Conservation (phyloP, 2,888 invertebrate genomes). For the Odiellus spinosus region DNA sequence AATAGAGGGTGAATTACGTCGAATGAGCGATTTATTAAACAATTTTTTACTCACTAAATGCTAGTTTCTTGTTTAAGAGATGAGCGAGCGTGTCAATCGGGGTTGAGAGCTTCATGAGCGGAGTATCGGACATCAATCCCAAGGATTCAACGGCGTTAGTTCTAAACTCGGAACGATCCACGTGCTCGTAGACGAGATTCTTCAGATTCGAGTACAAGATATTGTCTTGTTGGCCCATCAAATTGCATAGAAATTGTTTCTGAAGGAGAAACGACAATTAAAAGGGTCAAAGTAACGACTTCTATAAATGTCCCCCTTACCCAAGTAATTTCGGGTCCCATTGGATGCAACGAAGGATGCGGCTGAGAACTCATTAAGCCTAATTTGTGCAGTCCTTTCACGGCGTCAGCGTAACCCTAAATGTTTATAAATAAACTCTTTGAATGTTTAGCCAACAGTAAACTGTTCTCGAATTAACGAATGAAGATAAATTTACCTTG, state of each 20-base stretch:
- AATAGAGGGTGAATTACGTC: not conserved
- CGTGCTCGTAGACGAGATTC: conserved; percentile 58
- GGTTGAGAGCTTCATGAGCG: conserved; percentile 61
- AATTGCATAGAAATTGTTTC: conserved; percentile 68
- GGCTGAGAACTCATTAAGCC: conserved; percentile 73
- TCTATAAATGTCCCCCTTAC: conserved; percentile 36
- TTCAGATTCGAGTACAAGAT: conserved; percentile 88
- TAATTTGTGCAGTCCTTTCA: conserved; percentile 67
- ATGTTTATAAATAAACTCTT: no score
- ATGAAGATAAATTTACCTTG: conserved; percentile 32
- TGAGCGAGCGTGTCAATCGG: conserved; percentile 86
- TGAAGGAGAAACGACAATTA: conserved; percentile 27
- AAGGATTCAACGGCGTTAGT: conserved; percentile 65
- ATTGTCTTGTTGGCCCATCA: conserved; percentile 62
- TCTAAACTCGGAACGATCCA: conserved; percentile 42
- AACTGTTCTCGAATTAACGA: not conserved
- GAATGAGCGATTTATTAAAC: not conserved
- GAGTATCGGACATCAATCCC: conserved; percentile 68
- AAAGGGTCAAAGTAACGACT: not conserved
- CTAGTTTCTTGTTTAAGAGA: conserved; percentile 63
- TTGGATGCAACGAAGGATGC: conserved; percentile 78
- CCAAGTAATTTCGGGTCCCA: conserved; percentile 94
- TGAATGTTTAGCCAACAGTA: not conserved
- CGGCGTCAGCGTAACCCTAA: conserved; percentile 68
- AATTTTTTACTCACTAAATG: conserved; percentile 43